Evolutionary conservation across 2,888 invertebrate species (phyloP).

Genomic region (Drosophila fulvimacula): DNA sequence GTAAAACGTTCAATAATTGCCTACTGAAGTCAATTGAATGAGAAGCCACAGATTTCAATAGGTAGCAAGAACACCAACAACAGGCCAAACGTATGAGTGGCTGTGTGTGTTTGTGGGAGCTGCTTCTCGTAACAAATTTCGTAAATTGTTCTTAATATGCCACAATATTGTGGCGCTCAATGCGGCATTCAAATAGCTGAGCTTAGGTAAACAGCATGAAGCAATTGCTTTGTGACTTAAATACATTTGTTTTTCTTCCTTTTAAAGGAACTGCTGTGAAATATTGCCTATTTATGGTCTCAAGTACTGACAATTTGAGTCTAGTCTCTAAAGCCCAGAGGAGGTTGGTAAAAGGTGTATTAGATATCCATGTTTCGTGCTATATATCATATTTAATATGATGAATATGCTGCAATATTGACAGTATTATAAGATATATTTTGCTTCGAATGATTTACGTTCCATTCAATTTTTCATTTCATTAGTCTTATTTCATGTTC

Average conservation of each 20-base stretch:
- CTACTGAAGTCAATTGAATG: constrained; percentile 31
- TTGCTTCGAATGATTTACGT: no score
- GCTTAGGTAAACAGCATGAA: no score
- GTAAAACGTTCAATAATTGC: constrained; percentile 31
- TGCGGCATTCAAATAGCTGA: neutral
- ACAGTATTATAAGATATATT: no score
- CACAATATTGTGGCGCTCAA: constrained; percentile 14
- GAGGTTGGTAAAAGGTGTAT: neutral
- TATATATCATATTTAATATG: neutral
- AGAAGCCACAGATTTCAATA: constrained; percentile 28
- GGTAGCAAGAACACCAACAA: constrained; percentile 22
- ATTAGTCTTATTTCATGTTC: no score
- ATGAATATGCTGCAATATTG: neutral
- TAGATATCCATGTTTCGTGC: neutral
- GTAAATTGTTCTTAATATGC: neutral
- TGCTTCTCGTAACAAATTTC: neutral
- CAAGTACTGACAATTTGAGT: no score
- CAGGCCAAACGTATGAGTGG: constrained; percentile 10
- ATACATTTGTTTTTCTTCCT: neutral
- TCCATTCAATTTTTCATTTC: neutral
- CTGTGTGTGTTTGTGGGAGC: constrained; percentile 21
- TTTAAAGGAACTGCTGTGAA: neutral
- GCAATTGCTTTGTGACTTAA: neutral
- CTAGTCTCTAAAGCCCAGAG: neutral
- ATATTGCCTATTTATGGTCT: neutral